A percentile compares a stretch with the other conserved stretches of the same genome.
Conservation (phyloP, 2,113 vertebrate species). For the Cettia cetti region DNA sequence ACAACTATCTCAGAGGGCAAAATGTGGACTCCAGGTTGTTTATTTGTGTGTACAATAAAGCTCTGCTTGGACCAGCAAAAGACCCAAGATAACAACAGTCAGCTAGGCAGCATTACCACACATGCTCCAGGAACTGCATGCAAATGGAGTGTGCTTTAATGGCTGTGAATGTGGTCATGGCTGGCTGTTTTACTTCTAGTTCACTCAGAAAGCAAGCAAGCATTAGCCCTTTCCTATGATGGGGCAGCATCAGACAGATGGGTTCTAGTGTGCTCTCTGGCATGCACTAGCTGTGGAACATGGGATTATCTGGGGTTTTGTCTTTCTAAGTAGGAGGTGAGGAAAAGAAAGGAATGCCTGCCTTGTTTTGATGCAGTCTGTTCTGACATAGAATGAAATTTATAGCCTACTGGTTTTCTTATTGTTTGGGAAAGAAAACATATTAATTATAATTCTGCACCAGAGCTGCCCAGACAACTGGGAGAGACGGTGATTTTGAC, state of each 20-base stretch:
- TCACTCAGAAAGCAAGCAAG: not conserved
- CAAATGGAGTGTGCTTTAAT: not conserved
- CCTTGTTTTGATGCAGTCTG: not conserved
- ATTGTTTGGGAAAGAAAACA: not conserved
- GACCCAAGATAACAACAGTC: not conserved
- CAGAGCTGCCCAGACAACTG: not conserved
- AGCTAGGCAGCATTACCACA: not conserved
- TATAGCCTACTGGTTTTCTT: not conserved
- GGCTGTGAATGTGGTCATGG: not conserved
- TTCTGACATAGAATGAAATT: not conserved
- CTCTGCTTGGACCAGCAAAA: not conserved
- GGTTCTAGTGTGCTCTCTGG: not conserved
- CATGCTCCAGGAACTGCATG: not conserved
- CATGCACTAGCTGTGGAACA: not conserved
- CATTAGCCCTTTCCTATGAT: not conserved
- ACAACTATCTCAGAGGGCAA: not conserved
- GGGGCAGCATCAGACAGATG: not conserved
- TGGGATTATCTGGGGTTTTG: conserved; percentile 1
- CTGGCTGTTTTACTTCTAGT: not conserved
- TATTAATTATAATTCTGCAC: not conserved
- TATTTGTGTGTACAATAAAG: not conserved
- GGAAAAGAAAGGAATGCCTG: not conserved
- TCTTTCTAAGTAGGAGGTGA: not conserved
- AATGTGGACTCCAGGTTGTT: not conserved
- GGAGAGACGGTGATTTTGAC: not conserved